Base-by-base conservation (phyloP, 2,888 invertebrate genomes). In the Lochmaea crataegi region DNA sequence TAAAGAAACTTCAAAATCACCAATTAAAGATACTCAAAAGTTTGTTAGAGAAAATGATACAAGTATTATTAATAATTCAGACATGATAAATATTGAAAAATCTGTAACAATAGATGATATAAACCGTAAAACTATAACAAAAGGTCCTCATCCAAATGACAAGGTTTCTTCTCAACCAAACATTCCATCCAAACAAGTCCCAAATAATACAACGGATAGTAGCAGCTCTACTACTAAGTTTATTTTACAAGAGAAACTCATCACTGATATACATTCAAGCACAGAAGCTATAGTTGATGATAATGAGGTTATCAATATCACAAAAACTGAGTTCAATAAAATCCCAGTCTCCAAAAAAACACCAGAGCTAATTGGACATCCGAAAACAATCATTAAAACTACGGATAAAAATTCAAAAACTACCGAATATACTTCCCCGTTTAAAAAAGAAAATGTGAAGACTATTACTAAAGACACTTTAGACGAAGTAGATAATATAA, bases 191-290 rank as follows among this genome's bases (percentile, higher is more conserved):
- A 58, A 32, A 18, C 26, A 18, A 57, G 41, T 12, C 2, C 61
- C 38, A 32, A 60, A 45, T 9, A 45, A 38, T 14, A 56, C 16
- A 53, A 38, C 16, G 10, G 53, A 42, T 18, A 57, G 7, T 41
- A 6, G 22, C 16, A 66, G 72, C 68, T 65, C 48, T 2, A 68
- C 58, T 26, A 60, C 26, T 12, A 45, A 68, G 12, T 58, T 73
- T 68, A 53, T 73, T 74, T 65, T 75, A 74, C 67, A 78, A 78
- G 75, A 79, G 77, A 70, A 65, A 70, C 64, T 53, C 60, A 18
- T 61, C 63, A 68, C 67, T 10, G 61, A 63, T 18, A 42, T 63
- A 16, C 53, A 75, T 63, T 71, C 75, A 69, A 66, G 26, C 48
- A 58, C 48, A 9, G 58, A 68, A 58, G 42, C 12, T 60, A 11